phyloP scores from a whole-genome alignment of 2,888 invertebrate genomes.

The Platycnemis pennipes region DNA sequence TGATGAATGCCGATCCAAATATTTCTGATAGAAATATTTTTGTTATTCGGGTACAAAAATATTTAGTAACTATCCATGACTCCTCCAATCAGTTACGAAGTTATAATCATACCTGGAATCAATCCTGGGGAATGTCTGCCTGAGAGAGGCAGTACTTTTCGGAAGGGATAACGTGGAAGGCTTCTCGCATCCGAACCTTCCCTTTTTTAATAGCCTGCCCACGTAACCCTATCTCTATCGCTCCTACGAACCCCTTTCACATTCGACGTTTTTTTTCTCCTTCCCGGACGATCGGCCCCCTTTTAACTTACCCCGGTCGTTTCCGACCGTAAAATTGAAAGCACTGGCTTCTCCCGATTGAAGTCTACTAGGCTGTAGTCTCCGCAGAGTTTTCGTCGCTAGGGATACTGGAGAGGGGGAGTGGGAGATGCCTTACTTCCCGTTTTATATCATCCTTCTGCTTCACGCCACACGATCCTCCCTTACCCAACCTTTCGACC shows the following conservation, averaged over 20 bases:
- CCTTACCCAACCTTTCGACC: neutral
- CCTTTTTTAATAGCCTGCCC: neutral
- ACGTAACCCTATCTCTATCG: neutral
- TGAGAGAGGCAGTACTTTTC: neutral
- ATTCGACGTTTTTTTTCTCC: neutral
- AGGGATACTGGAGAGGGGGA: too few species aligned
- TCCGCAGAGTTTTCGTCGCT: too few species aligned
- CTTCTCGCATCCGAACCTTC: neutral
- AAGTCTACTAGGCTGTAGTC: too few species aligned
- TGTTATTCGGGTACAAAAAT: too few species aligned
- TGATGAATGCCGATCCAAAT: too few species aligned
- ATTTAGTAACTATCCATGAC: too few species aligned
- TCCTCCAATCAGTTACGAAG: too few species aligned
- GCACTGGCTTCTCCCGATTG: too few species aligned
- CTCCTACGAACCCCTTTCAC: slow-evolving; percentile 20
- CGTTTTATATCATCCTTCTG: neutral
- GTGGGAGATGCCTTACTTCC: neutral
- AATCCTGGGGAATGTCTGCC: neutral
- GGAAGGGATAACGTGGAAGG: neutral
- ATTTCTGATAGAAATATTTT: too few species aligned
- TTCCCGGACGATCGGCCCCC: neutral
- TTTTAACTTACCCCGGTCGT: neutral
- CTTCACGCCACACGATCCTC: neutral
- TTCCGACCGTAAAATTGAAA: slow-evolving; percentile 18
- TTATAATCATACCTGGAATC: too few species aligned